Base-by-base conservation (phyloP, 1,140 invertebrate species). In the Calosoma granatense region DNA sequence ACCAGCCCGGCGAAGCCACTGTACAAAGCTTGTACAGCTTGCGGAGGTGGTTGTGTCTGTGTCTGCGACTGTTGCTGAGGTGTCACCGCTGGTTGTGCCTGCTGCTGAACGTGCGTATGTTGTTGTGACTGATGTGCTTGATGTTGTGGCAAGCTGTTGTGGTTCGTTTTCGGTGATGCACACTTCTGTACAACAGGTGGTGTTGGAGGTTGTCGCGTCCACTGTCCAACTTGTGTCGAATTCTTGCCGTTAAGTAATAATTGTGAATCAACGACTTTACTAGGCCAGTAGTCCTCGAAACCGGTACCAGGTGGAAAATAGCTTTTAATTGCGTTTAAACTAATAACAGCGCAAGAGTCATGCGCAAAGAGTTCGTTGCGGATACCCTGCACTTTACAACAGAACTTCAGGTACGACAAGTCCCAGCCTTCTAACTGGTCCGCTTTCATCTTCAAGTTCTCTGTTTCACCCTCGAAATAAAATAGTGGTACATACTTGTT, bases 401-500 rank as follows among this genome's bases (percentile, higher is more conserved):
- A 94, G 69, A 95, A 92, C 72, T 94, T 94, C 47, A 95, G 76
- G 71, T 94, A 94, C 0, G 90, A 88, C 47, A 94, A 70, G 72
- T 94, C 90, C 92, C 92, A 95, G 51, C 89, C 88, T 64, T 89
- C 87, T 30, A 93, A 73, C 66, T 86, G 83, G 65, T 90, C 84
- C 30, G 90, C 87, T 67, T 92, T 91, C 39, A 86, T 78, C 67
- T 91, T 91, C 0, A 92, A 74, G 72, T 90, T 91, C 67, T 93
- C 89, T 0, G 89, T 92, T 76, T 94, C 91, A 58, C 90, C 90
- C 75, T 93, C 90, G 69, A 94, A 93, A 70, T 93, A 93, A 72
- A 94, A 94, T n/a, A 96, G 70, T 11, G 92, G 93, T 54, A 97
- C 92, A 73, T 88, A 92, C 71, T 92, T 92, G 63, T 88, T 82